phyloP scores from a whole-genome alignment of 2,888 invertebrate species.

The Steinernema scapterisci region DNA sequence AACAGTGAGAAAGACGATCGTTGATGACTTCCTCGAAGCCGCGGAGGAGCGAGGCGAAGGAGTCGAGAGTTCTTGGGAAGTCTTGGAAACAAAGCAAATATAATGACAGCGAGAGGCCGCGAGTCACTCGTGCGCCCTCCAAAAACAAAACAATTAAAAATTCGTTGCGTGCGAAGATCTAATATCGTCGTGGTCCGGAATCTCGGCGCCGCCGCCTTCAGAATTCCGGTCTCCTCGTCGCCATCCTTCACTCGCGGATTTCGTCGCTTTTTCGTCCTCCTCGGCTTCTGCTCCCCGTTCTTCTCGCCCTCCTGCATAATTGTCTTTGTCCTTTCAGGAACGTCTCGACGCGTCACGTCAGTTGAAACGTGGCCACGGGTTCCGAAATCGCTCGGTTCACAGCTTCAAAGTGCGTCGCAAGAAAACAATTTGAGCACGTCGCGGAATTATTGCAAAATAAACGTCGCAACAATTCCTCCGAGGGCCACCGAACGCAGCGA shows the following conservation, averaged over 20 bases:
- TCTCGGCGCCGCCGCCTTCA: background rate
- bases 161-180: conserved; percentile 14
- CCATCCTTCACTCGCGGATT: background rate
- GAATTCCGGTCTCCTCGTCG: background rate
- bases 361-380: background rate
- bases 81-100: background rate
- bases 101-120: conserved; percentile 5
- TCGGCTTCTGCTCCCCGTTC: background rate
- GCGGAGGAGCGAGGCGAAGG: background rate
- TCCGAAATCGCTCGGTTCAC: background rate
- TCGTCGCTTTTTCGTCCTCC: background rate
- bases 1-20: background rate
- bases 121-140: conserved; percentile 19
- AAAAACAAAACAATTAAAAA: conserved; percentile 31
- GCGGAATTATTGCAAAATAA: conserved; percentile 22
- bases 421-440: conserved; percentile 24
- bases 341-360: background rate
- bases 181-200: conserved; percentile 3
- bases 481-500: conserved; percentile 20
- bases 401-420: conserved; percentile 12
- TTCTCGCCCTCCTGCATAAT: background rate
- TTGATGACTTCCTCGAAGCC: background rate
- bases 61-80: background rate
- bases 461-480: conserved; percentile 11
- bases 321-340: background rate